Evolutionary conservation across 2,888 invertebrate genomes (phyloP).

Genomic region (Lasioglossum vierecki): DNA sequence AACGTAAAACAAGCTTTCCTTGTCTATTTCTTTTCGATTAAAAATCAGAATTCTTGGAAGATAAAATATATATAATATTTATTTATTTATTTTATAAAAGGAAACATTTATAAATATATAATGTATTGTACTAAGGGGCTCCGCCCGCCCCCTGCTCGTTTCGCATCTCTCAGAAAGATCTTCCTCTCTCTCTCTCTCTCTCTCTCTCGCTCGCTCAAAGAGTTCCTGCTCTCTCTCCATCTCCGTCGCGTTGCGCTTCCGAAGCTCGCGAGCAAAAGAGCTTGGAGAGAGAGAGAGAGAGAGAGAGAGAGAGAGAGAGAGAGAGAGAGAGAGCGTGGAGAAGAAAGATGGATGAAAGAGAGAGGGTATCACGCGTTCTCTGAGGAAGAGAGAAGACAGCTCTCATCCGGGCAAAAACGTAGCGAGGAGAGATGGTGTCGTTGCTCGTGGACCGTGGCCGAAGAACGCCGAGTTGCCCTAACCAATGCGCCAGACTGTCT

Average conservation of each 20-base stretch:
- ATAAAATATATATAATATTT: no score
- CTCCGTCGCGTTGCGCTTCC: conserved; percentile 7
- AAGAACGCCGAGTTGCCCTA: conserved; percentile 58
- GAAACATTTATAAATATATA: no score
- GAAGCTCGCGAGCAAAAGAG: conserved; percentile 34
- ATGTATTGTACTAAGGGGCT: no score
- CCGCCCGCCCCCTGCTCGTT: no score
- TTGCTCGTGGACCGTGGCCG: conserved; percentile 69
- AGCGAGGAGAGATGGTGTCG: conserved; percentile 68
- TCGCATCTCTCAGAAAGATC: no score
- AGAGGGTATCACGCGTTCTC: conserved; percentile 12
- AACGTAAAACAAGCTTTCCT: no score
- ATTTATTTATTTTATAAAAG: no score
- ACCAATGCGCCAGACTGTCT: background rate
- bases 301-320: background rate
- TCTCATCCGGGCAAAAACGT: conserved; percentile 69
- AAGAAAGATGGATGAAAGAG: no score
- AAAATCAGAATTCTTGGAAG: no score
- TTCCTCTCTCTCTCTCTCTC: no score
- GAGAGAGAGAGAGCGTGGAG: no score
- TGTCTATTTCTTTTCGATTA: no score
- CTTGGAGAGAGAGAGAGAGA: background rate
- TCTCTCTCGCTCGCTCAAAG: background rate
- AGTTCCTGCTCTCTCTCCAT: background rate
- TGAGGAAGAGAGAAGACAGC: conserved; percentile 36